These are phyloP conservation scores for Xenentodon cancila DNA, from an alignment of 2,797 vertebrate genomes.

Conservation along the genomic window DNA sequence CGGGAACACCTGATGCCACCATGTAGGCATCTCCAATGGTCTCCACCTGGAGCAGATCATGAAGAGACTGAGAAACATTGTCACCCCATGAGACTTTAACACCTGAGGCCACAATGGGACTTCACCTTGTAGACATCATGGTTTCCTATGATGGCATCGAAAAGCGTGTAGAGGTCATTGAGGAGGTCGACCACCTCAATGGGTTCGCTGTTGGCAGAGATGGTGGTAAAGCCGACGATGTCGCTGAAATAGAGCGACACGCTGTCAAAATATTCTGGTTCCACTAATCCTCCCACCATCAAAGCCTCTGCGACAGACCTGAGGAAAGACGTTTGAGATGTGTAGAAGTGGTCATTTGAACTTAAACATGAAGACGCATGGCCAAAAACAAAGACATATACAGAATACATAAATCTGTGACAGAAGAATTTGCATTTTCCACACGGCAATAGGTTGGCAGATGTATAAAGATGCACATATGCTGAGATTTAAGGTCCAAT, in stretches of 20 bases:
- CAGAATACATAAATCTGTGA: too few relatives aligned
- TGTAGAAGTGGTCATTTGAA: neutral
- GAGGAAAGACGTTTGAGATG: neutral
- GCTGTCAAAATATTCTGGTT: conserved; percentile 81
- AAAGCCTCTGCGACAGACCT: conserved; percentile 83
- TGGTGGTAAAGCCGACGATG: conserved; percentile 86
- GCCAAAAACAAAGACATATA: neutral
- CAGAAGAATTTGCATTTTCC: neutral
- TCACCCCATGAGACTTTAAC: neutral
- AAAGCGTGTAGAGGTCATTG: conserved; percentile 84
- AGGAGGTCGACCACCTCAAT: conserved; percentile 86
- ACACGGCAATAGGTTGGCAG: neutral
- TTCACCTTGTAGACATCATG: conserved; percentile 86
- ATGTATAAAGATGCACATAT: neutral
- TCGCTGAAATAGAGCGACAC: conserved; percentile 85
- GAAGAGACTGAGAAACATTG: neutral
- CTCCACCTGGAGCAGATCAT: conserved; percentile 77
- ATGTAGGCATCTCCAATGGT: conserved; percentile 92
- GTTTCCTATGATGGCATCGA: conserved; percentile 83
- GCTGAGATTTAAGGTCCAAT: too few relatives aligned
- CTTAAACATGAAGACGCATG: neutral
- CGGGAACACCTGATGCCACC: conserved; percentile 90
- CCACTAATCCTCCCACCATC: conserved; percentile 75
- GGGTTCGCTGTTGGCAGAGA: conserved; percentile 84
- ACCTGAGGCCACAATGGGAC: rapidly evolving